Conservation (phyloP, 2,797 vertebrate species). For the Acropternis orthonyx region DNA sequence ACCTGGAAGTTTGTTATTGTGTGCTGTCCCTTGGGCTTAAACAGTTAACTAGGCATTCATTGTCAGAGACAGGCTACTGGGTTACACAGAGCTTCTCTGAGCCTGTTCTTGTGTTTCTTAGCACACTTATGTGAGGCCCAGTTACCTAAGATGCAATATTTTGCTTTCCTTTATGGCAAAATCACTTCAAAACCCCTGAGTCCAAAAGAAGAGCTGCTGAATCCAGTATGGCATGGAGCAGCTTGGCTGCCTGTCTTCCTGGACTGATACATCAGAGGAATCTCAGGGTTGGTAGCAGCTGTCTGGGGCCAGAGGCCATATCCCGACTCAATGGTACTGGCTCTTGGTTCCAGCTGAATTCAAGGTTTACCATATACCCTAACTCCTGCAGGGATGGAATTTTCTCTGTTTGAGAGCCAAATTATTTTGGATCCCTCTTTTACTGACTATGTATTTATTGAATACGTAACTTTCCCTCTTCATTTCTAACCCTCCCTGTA, state of each 20-base stretch:
- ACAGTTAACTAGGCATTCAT: neutral
- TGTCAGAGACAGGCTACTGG: neutral
- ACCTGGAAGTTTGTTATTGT: neutral
- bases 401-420: neutral
- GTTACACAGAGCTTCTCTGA: neutral
- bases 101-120: neutral
- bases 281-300: neutral
- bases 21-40: neutral
- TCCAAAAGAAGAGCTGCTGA: neutral
- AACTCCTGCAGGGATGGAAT: neutral
- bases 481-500: neutral
- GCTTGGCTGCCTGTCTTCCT: neutral
- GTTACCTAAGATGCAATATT: neutral
- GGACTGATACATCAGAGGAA: neutral
- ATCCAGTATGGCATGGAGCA: neutral
- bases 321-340: neutral
- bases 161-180: neutral
- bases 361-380: neutral
- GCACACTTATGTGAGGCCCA: neutral
- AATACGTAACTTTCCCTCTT: neutral
- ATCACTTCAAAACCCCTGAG: neutral
- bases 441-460: neutral
- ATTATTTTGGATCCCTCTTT: neutral
- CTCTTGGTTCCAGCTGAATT: neutral
- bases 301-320: neutral